These are phyloP conservation scores for Labeo catla DNA, from an alignment of 2,113 vertebrate species.

Conservation along the genomic window DNA sequence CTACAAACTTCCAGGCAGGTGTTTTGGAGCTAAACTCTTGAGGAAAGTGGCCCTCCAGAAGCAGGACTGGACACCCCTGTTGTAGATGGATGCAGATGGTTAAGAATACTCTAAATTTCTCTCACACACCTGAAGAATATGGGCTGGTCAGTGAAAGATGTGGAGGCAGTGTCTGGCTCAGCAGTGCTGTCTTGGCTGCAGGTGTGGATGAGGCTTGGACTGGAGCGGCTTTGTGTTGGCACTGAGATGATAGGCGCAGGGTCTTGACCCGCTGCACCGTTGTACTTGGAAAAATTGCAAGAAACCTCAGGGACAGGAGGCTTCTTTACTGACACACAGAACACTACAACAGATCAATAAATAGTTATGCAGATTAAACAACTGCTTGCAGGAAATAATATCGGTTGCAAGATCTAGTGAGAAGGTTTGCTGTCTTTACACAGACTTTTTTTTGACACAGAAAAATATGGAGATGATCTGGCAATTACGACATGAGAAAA, in stretches of 20 bases:
- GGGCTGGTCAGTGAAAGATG: slow-evolving; percentile 86
- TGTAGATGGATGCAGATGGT: neutral
- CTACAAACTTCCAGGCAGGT: neutral
- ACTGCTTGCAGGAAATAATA: neutral
- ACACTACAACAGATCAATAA: slow-evolving; percentile 56
- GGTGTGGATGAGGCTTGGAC: slow-evolving; percentile 73
- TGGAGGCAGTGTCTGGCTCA: slow-evolving; percentile 66
- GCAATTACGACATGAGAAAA: too few relatives aligned
- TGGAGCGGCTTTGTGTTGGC: slow-evolving; percentile 80
- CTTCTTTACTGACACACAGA: slow-evolving; percentile 75
- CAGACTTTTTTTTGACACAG: too few relatives aligned
- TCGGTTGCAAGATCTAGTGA: neutral
- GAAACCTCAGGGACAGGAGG: slow-evolving; percentile 84
- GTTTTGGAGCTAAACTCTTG: neutral
- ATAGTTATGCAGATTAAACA: neutral
- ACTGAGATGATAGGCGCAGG: slow-evolving; percentile 90
- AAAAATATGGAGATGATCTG: too few relatives aligned
- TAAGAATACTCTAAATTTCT: neutral
- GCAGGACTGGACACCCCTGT: neutral
- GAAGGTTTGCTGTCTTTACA: neutral
- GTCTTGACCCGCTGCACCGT: slow-evolving; percentile 76
- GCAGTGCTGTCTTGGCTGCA: slow-evolving; percentile 65
- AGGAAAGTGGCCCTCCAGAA: neutral
- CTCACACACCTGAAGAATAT: slow-evolving; percentile 89
- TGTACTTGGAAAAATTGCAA: slow-evolving; percentile 87